A percentile compares a stretch with the other conserved stretches of the same genome.
phyloP scores from a whole-genome alignment of 2,888 invertebrate species.

The Lymantria dispar region DNA sequence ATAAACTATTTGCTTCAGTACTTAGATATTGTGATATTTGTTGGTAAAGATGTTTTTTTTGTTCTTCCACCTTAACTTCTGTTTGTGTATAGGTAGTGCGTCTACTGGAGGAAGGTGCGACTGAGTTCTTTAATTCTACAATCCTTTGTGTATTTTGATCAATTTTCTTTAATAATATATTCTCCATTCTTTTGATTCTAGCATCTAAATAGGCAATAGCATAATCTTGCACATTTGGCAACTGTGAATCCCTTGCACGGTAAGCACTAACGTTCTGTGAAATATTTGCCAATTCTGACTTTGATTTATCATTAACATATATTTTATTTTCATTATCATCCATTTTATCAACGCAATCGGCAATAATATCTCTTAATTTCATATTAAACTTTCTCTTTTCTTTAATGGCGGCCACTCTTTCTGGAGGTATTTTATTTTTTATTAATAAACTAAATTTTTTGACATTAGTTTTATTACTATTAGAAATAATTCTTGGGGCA shows the following conservation, averaged over 20 bases:
- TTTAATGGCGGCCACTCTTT: slow-evolving; percentile 62
- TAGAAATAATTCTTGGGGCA: background rate
- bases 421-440: slow-evolving; percentile 44
- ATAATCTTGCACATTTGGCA: slow-evolving; percentile 41
- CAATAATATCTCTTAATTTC: slow-evolving; percentile 64
- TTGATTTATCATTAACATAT: slow-evolving; percentile 17
- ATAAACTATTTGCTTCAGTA: slow-evolving; percentile 51
- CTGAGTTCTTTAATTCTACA: slow-evolving; percentile 46
- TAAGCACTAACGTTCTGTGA: slow-evolving; percentile 15
- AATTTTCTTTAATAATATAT: slow-evolving; percentile 57
- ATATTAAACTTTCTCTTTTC: slow-evolving; percentile 71
- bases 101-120: slow-evolving; percentile 24
- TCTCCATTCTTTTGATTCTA: slow-evolving; percentile 64
- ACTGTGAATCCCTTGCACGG: slow-evolving; percentile 28
- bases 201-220: slow-evolving; percentile 56
- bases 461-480: background rate
- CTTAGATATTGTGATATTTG: slow-evolving; percentile 69
- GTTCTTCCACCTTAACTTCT: slow-evolving; percentile 35
- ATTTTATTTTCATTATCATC: slow-evolving; percentile 39
- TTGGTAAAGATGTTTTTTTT: slow-evolving; percentile 59
- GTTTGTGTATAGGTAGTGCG: slow-evolving; percentile 48
- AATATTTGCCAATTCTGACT: slow-evolving; percentile 8
- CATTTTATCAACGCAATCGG: slow-evolving; percentile 56
- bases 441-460: slow-evolving; percentile 2
- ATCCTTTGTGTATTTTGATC: slow-evolving; percentile 64